These are phyloP conservation scores for Colius striatus DNA, from an alignment of 2,113 vertebrate genomes.

Conservation along the genomic window DNA sequence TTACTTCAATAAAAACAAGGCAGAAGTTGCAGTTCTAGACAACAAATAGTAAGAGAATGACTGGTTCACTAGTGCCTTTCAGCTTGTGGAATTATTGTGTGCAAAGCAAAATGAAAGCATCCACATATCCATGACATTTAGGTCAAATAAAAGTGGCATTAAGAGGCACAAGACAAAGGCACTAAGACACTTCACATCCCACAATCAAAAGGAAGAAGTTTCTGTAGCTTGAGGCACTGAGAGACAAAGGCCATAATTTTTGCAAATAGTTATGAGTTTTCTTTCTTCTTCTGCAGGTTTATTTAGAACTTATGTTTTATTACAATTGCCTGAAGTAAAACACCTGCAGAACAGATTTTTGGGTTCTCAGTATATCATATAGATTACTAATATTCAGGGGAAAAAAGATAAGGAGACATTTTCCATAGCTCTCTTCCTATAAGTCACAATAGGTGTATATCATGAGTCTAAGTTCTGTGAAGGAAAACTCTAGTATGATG, in stretches of 20 bases:
- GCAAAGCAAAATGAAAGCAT: not conserved
- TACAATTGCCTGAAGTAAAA: not conserved
- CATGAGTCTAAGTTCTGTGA: not conserved
- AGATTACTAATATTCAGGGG: not conserved
- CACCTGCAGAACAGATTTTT: not conserved
- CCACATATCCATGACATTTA: not conserved
- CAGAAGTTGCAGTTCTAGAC: not conserved
- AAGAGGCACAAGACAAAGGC: not conserved
- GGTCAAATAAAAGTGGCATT: not conserved
- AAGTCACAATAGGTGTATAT: not conserved
- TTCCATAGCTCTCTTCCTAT: not conserved
- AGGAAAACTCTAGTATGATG: not conserved
- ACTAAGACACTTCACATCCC: not conserved
- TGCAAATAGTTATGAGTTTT: not conserved
- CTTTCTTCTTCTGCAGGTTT: not conserved
- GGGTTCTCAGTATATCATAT: not conserved
- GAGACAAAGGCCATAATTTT: not conserved
- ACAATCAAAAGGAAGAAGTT: not conserved
- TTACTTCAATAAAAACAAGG: not conserved
- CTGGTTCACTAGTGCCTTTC: not conserved
- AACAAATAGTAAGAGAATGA: not conserved
- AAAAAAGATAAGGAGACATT: not conserved
- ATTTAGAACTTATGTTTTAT: not conserved
- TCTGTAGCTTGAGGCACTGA: not conserved
- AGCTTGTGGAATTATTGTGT: not conserved